These are phyloP conservation scores for Priapulus caudatus DNA, from an alignment of 2,888 invertebrate genomes.

Conservation along the genomic window DNA sequence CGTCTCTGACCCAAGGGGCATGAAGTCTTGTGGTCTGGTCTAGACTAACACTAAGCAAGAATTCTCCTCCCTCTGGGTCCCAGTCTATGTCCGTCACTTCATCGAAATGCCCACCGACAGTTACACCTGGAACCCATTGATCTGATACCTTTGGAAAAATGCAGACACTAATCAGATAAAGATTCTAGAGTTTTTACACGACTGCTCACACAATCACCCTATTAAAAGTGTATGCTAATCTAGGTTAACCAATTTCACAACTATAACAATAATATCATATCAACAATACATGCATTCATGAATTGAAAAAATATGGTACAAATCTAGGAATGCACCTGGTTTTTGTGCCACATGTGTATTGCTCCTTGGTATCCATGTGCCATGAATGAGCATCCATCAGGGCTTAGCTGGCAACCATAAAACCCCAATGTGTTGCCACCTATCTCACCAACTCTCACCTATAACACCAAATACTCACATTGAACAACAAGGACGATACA, in stretches of 20 bases:
- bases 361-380: slow-evolving; percentile 86
- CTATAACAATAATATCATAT: too few relatives aligned
- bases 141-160: slow-evolving; percentile 15
- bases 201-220: too few relatives aligned
- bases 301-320: too few relatives aligned
- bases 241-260: too few relatives aligned
- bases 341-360: slow-evolving; percentile 68
- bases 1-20: slow-evolving; percentile 56
- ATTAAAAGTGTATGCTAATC: too few relatives aligned
- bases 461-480: too few relatives aligned
- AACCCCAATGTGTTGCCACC: slow-evolving; percentile 90
- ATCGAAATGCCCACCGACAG: slow-evolving; percentile 61
- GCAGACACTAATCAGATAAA: neutral
- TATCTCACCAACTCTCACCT: slow-evolving; percentile 67
- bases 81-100: slow-evolving; percentile 72
- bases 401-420: slow-evolving; percentile 69
- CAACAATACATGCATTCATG: too few relatives aligned
- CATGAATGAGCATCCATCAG: slow-evolving; percentile 55
- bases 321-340: slow-evolving; percentile 40
- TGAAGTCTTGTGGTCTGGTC: slow-evolving; percentile 88
- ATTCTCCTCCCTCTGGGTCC: slow-evolving; percentile 55
- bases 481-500: too few relatives aligned
- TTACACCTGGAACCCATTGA: slow-evolving; percentile 37
- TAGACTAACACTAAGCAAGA: slow-evolving; percentile 58
- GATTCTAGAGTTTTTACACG: neutral